phyloP scores from a whole-genome alignment of 2,888 invertebrate species.

The Athalia circularis region DNA sequence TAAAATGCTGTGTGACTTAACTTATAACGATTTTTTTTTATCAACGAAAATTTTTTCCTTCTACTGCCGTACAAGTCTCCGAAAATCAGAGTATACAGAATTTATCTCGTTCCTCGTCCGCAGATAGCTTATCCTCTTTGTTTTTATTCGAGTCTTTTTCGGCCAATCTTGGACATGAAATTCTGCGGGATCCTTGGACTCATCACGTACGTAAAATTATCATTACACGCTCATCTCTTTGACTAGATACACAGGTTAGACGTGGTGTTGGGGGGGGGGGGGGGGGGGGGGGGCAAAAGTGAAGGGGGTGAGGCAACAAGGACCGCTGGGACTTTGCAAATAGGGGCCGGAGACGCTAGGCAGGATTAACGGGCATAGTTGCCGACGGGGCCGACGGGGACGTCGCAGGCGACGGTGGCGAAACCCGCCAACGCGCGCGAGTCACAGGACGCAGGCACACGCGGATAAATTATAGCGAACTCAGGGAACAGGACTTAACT shows the following conservation, averaged over 20 bases:
- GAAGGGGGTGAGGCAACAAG: slow-evolving; percentile 4
- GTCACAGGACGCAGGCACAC: slow-evolving; percentile 43
- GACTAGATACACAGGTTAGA: neutral
- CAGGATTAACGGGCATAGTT: slow-evolving; percentile 75
- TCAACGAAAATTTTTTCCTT: too few relatives aligned
- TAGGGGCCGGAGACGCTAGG: slow-evolving; percentile 53
- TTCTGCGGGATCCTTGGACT: too few relatives aligned
- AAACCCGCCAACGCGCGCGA: slow-evolving; percentile 35
- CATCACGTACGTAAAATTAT: too few relatives aligned
- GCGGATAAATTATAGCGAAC: slow-evolving; percentile 41
- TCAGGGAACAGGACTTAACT: slow-evolving; percentile 44
- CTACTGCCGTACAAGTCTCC: too few relatives aligned
- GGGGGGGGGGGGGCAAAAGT: slow-evolving; percentile 7
- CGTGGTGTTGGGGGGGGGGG: slow-evolving; percentile 1
- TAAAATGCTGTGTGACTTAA: too few relatives aligned
- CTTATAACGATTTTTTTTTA: too few relatives aligned
- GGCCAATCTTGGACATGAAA: too few relatives aligned
- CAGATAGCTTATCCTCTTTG: too few relatives aligned
- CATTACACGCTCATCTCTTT: too few relatives aligned
- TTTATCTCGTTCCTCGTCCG: too few relatives aligned
- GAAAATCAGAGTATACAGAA: too few relatives aligned
- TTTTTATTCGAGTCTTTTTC: too few relatives aligned
- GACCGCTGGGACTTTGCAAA: slow-evolving; percentile 43
- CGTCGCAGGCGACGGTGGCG: slow-evolving; percentile 69
- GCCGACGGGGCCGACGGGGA: slow-evolving; percentile 71